These are phyloP conservation scores for Silurus lanzhouensis DNA, from an alignment of 2,797 vertebrate genomes.

Conservation along the genomic window DNA sequence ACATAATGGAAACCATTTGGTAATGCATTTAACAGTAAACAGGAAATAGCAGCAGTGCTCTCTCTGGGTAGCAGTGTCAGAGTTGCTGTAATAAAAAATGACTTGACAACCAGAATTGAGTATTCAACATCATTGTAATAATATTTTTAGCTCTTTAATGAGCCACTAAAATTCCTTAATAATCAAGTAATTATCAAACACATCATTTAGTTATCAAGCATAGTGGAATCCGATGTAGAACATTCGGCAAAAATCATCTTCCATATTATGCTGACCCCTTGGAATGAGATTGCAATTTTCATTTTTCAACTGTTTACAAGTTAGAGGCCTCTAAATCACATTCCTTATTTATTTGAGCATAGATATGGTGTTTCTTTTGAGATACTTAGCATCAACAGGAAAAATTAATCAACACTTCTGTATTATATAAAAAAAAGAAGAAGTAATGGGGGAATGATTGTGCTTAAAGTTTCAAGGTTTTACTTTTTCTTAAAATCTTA, in stretches of 20 bases:
- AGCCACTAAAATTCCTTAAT: background rate
- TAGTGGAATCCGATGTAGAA: background rate
- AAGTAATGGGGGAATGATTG: background rate
- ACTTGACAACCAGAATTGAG: background rate
- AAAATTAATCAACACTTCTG: conserved; percentile 18
- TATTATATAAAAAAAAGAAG: background rate
- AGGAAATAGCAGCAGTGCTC: no score
- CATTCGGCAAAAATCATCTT: background rate
- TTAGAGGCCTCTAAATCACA: background rate
- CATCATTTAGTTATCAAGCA: background rate
- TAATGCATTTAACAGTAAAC: no score
- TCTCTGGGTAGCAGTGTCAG: background rate
- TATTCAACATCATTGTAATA: background rate
- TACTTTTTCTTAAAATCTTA: background rate
- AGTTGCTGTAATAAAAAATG: background rate
- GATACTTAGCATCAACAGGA: conserved; percentile 14
- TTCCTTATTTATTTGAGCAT: background rate
- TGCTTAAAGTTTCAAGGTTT: conserved; percentile 5
- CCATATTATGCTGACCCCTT: background rate
- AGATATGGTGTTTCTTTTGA: conserved; percentile 21
- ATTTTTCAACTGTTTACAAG: background rate
- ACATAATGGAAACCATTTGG: no score
- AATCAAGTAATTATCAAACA: background rate
- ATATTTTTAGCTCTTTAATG: background rate
- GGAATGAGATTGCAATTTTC: background rate